Percentiles rank a stretch among this genome's conserved stretches.
phyloP scores from a whole-genome alignment of 2,888 invertebrate genomes.

The Cremastinae sp. region DNA sequence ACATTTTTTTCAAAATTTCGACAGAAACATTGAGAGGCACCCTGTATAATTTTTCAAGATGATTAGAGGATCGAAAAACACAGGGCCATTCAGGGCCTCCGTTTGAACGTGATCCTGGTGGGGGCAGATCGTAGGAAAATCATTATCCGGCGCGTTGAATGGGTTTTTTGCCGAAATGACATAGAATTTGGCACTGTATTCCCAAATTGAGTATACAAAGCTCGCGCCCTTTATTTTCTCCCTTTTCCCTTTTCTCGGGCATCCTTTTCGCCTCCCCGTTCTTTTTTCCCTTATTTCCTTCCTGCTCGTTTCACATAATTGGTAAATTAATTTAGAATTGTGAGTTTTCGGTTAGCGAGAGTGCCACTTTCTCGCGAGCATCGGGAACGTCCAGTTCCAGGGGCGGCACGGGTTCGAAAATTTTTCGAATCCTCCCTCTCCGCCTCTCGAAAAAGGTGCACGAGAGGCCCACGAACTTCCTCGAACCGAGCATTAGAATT shows the following conservation, averaged over 20 bases:
- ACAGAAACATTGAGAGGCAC: too few species aligned
- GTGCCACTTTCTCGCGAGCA: constrained; percentile 57
- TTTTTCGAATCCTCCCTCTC: constrained; percentile 19
- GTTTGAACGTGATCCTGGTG: constrained; percentile 39
- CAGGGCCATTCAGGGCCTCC: constrained; percentile 26
- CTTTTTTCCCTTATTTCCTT: background rate
- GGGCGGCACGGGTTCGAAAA: constrained; percentile 10
- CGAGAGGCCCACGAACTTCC: background rate
- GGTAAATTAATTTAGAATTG: constrained; percentile 69
- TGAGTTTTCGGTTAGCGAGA: constrained; percentile 64
- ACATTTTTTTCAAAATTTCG: constrained; percentile 3
- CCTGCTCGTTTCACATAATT: constrained; percentile 58
- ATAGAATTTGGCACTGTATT: constrained; percentile 65
- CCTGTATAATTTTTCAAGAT: constrained; percentile 37
- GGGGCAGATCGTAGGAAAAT: constrained; percentile 44
- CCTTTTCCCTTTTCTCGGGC: background rate
- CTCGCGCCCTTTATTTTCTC: constrained; percentile 10
- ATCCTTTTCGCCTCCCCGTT: background rate
- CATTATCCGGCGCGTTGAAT: constrained; percentile 55
- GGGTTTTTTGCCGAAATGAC: constrained; percentile 69
- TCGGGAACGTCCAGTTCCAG: constrained; percentile 14
- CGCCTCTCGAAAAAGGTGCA: constrained; percentile 3
- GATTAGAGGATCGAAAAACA: constrained; percentile 47
- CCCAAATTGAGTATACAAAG: constrained; percentile 56
- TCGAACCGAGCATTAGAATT: constrained; percentile 21